Evolutionary conservation across 2,797 vertebrate genomes (phyloP).

Genomic region (Spheniscus humboldti): DNA sequence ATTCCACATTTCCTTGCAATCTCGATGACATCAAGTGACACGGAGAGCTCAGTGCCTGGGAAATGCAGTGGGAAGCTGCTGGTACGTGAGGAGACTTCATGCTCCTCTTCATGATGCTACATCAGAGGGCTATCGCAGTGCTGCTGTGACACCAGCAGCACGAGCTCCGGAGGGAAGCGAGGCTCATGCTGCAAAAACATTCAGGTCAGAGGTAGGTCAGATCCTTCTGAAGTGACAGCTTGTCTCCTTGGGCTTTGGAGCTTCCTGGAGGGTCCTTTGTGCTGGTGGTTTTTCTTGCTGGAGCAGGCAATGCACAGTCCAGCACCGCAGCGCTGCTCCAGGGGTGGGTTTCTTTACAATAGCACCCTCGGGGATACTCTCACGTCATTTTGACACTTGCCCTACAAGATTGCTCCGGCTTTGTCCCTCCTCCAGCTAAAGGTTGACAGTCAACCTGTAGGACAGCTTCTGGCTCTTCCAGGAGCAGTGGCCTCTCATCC

Average conservation of each 20-base stretch:
- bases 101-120: not conserved
- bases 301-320: not conserved
- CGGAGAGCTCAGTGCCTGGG: not conserved
- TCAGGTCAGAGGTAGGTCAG: slow-evolving; percentile 27
- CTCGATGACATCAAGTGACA: not conserved
- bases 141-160: not conserved
- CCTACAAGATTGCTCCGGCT: not conserved
- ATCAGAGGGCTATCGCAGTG: accelerated
- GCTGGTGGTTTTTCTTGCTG: not conserved
- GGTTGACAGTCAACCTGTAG: accelerated
- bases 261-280: not conserved
- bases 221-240: not conserved
- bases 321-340: accelerated
- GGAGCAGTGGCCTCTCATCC: accelerated
- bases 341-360: not conserved
- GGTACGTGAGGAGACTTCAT: not conserved
- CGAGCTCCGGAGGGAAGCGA: not conserved
- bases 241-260: not conserved
- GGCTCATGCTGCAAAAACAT: not conserved
- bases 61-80: slow-evolving; percentile 1
- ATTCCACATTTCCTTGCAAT: slow-evolving; percentile 7
- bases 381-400: not conserved
- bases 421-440: not conserved
- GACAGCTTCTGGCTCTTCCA: not conserved
- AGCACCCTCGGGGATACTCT: not conserved